Percentiles rank a stretch among this genome's conserved stretches.
phyloP scores from a whole-genome alignment of 2,888 invertebrate genomes.

The Agrotis ipsilon region DNA sequence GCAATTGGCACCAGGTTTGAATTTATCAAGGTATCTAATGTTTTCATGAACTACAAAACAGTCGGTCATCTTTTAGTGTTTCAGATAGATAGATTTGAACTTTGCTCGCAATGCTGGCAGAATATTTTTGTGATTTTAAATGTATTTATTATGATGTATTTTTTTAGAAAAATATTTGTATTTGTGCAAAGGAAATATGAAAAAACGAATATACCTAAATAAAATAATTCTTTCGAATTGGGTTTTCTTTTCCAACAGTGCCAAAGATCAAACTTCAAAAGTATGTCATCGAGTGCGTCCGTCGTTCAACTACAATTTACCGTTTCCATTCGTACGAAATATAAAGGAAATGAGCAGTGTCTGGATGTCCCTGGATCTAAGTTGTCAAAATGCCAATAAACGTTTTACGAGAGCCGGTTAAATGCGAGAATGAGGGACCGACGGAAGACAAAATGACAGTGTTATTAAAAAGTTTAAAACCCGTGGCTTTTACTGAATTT shows the following conservation, averaged over 20 bases:
- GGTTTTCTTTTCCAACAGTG: neutral
- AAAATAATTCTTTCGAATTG: neutral
- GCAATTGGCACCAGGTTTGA: conserved; percentile 19
- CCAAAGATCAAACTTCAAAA: conserved; percentile 32
- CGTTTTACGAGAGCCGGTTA: conserved; percentile 67
- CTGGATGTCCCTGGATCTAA: conserved; percentile 43
- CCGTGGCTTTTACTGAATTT: conserved; percentile 14
- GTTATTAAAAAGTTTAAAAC: conserved; percentile 60
- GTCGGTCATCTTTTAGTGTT: neutral
- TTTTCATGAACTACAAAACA: neutral
- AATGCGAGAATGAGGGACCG: conserved; percentile 50
- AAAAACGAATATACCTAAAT: too few relatives aligned
- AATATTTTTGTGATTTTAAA: too few relatives aligned
- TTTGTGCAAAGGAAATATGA: too few relatives aligned
- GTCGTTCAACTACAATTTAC: conserved; percentile 23
- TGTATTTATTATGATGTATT: too few relatives aligned
- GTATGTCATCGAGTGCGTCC: neutral
- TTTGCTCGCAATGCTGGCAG: too few relatives aligned
- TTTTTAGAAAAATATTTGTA: too few relatives aligned
- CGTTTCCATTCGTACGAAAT: conserved; percentile 24
- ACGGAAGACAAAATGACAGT: conserved; percentile 51
- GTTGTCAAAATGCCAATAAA: conserved; percentile 69
- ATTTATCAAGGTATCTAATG: conserved; percentile 21
- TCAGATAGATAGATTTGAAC: neutral
- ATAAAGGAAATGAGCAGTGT: conserved; percentile 39